These are phyloP conservation scores for Lates calcarifer DNA, from an alignment of 2,113 vertebrate genomes.

Conservation along the genomic window DNA sequence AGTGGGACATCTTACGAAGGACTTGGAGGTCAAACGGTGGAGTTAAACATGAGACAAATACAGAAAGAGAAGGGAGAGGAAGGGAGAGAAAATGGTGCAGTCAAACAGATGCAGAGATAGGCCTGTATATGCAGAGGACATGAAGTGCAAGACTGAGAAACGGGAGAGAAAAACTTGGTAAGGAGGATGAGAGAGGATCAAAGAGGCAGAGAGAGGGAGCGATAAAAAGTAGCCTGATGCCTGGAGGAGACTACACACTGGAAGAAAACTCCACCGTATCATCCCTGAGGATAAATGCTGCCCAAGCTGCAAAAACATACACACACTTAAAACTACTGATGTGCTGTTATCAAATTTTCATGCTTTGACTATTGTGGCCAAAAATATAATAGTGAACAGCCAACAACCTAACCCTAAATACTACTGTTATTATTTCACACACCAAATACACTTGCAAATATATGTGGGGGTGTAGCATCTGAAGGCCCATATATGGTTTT, in stretches of 20 bases:
- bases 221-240: neutral
- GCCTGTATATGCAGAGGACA: slow-evolving; percentile 1
- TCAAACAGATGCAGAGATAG: slow-evolving; percentile 6
- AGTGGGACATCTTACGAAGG: slow-evolving; percentile 27
- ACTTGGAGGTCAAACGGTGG: slow-evolving; percentile 65
- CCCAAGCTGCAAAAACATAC: neutral
- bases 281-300: neutral
- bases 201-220: neutral
- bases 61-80: neutral
- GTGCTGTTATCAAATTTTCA: neutral
- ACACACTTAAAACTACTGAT: neutral
- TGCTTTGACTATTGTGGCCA: neutral
- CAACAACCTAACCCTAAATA: no score
- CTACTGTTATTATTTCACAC: no score
- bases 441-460: no score
- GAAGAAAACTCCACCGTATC: neutral
- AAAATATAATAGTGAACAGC: no score
- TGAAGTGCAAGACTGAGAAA: neutral
- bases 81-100: slow-evolving; percentile 8
- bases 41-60: slow-evolving; percentile 41
- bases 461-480: no score
- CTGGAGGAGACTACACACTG: neutral
- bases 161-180: neutral
- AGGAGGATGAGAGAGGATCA: slow-evolving; percentile 6
- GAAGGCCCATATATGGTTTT: no score